Evolutionary conservation across 2,113 vertebrate species (phyloP).

Genomic region (Burhinus bistriatus): DNA sequence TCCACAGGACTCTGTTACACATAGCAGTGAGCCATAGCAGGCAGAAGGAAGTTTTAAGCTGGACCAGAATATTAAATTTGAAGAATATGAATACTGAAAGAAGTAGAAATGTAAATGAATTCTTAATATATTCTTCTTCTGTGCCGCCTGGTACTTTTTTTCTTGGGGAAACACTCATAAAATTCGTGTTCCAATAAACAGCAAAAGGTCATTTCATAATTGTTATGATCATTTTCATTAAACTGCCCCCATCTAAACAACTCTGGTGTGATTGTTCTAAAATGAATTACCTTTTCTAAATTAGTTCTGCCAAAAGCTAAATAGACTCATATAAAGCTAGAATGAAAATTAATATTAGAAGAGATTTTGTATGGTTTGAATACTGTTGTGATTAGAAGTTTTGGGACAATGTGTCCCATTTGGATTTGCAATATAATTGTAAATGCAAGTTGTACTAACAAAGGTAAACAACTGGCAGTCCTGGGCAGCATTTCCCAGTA

Average conservation of each 20-base stretch:
- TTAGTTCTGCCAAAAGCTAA: conserved; percentile 47
- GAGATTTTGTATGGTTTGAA: not conserved
- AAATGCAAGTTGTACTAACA: not conserved
- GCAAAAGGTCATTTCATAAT: conserved; percentile 12
- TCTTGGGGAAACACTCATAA: not conserved
- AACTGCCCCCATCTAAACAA: not conserved
- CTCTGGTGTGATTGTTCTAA: not conserved
- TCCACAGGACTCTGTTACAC: not conserved
- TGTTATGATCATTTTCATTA: conserved; percentile 2
- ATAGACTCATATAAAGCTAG: not conserved
- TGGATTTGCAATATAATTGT: not conserved
- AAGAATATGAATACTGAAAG: not conserved
- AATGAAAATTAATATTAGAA: not conserved
- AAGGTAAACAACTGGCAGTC: not conserved
- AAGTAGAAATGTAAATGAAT: not conserved
- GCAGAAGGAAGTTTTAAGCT: not conserved
- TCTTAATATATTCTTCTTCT: not conserved
- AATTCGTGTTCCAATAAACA: conserved; percentile 3
- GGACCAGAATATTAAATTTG: not conserved
- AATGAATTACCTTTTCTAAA: conserved; percentile 12
- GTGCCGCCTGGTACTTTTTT: not conserved
- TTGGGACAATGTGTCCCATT: not conserved
- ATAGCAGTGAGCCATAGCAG: accelerated
- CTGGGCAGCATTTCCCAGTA: not conserved
- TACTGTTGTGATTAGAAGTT: not conserved